phyloP scores from a whole-genome alignment of 2,113 vertebrate genomes.

The Struthidea cinerea region DNA sequence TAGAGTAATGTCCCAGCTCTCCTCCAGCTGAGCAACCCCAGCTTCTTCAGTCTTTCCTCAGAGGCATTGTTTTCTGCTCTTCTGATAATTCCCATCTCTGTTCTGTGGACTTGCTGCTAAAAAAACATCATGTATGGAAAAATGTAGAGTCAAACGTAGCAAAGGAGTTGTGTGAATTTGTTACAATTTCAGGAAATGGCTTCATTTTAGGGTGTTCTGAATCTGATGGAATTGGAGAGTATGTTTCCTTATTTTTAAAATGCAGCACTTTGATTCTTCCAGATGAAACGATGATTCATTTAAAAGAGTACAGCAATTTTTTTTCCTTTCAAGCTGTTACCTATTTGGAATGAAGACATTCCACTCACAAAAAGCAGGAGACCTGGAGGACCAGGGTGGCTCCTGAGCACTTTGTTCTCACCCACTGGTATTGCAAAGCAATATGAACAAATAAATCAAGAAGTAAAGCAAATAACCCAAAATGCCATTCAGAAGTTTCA shows the following conservation, averaged over 20 bases:
- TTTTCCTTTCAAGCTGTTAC: neutral
- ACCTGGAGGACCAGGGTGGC: neutral
- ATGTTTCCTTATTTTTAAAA: neutral
- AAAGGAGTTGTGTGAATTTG: neutral
- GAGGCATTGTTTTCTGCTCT: slow-evolving; percentile 2
- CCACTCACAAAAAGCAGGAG: neutral
- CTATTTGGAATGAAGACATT: neutral
- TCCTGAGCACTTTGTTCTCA: neutral
- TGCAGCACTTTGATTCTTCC: neutral
- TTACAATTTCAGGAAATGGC: neutral
- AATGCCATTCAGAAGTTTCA: neutral
- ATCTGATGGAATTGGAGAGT: neutral
- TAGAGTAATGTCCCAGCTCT: neutral
- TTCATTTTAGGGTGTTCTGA: neutral
- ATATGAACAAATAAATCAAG: neutral
- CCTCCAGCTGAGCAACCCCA: slow-evolving; percentile 30
- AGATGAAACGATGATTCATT: neutral
- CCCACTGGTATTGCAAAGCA: neutral
- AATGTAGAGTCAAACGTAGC: neutral
- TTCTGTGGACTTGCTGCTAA: rapidly evolving
- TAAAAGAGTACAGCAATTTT: neutral
- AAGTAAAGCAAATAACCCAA: neutral
- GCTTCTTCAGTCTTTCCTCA: slow-evolving; percentile 3
- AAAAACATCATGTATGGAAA: neutral
- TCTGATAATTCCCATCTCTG: neutral